Evolutionary conservation across 30 jellyfish, hydroid and myxozoan species (phyloP), one percentile per base, ranked within the genome.

Genomic region (Rhopilema esculentum): DNA sequence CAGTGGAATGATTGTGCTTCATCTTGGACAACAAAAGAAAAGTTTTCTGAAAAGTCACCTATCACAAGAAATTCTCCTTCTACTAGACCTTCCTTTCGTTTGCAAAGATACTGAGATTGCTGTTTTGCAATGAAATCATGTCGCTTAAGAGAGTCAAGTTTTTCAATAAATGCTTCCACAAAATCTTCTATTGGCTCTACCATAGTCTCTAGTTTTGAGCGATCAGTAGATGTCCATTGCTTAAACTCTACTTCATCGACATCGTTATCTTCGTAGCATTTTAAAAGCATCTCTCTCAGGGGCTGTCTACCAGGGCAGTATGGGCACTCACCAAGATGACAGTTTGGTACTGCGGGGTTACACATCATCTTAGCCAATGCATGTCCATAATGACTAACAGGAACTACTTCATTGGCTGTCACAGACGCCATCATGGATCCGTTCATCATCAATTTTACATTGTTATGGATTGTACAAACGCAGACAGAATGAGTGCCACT

Each of bases 401-500:
- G 78, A 22, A 67, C 70, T 21, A 33, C 92, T 26, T 63, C 91
- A 0, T 87, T 28, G 23, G 57, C 92, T 21, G 75, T 52, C 49
- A 53, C 21, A 0, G 24, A 12, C 33, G 27, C 90, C 90, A 86
- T 73, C 61, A 12, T 18, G 28, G 64, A 50, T 1, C 63, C 30
- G 78, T 23, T 49, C 86, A 82, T 65, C 94, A 89, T 82, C n/a
- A 89, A 90, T 51, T 82, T 82, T 19, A 82, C 86, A 61, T 83
- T 89, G 28, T 82, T 40, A 57, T 80, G 97, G 17, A 71, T n/a
- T n/a, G 73, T 75, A 27, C 97, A 89, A 1, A 89, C 97, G 72
- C 90, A 89, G 6, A 89, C 94, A 57, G 80, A 33, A 50, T 79
- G 94, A 17, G 77, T 89, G 25, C 97, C 91, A 78, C 87, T 66